Base-by-base conservation (phyloP, 1,140 invertebrate species). In the Caenorhabditis latens region DNA sequence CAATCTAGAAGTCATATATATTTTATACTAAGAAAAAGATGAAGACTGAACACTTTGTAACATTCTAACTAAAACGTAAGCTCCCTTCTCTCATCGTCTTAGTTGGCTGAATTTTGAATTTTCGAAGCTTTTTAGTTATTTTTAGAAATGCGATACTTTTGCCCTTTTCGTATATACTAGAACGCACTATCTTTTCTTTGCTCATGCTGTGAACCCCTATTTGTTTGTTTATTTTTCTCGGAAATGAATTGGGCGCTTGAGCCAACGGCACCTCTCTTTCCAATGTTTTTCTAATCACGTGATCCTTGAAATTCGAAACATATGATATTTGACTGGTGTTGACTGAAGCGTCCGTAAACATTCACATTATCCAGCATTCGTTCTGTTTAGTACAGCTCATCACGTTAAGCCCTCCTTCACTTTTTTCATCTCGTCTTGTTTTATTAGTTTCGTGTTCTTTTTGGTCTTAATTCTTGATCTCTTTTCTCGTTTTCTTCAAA, bases 201-300 rank as follows among this genome's bases (percentile, higher is more conserved):
- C 24, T 3, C 63, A 40, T 65, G 63, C 65, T 71, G 16, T 24
- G 46, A 79, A 79, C 46, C 42, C n/a, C 71, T 79, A 71, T 43
- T 71, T 43, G 46, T 79, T 79, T 79, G 46, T 79, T 79, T 24
- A 50, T 79, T 79, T 79, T 50, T 79, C 71, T 21, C 7, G 71
- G 46, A 79, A 79, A 50, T 53, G 46, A 79, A 50, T 50, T 11
- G 65, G 7, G 53, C 46, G 71, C 46, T 79, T n/a, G 71, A 24
- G 21, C 24, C 61, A 63, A 32, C 24, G 65, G 32, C 32, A 32
- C 21, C 24, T 42, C 32, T 7, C 65, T 3, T 71, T 21, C 71
- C 19, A 79, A 79, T 79, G 65, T 79, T 79, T 79, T 79, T 79
- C 71, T 53, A 50, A 79, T 50, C 71, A 79, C 71, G 46, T 79